Conservation (phyloP, 2,888 invertebrate genomes). For the Stenchaetothrips biformis region DNA sequence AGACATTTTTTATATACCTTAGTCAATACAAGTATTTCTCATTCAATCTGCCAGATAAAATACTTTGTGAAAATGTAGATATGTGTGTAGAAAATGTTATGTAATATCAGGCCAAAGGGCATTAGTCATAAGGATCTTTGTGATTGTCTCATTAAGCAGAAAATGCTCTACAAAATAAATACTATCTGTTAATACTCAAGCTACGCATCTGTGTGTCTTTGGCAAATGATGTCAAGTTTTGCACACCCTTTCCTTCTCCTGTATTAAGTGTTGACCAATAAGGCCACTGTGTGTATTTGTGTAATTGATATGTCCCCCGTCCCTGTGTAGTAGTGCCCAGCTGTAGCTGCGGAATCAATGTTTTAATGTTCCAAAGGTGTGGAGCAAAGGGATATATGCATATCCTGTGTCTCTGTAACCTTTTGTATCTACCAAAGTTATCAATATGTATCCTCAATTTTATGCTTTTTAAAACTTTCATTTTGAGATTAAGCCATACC, state of each 20-base stretch:
- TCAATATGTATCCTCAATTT: slow-evolving; percentile 16
- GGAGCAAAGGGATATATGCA: neutral
- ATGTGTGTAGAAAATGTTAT: slow-evolving; percentile 12
- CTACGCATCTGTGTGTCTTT: slow-evolving; percentile 12
- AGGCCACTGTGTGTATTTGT: slow-evolving; percentile 22
- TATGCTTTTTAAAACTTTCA: slow-evolving; percentile 8
- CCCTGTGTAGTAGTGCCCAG: slow-evolving; percentile 6
- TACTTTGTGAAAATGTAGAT: slow-evolving; percentile 6
- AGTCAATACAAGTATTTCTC: neutral
- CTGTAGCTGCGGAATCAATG: neutral
- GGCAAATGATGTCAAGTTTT: slow-evolving; percentile 15
- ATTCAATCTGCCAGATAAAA: slow-evolving; percentile 2
- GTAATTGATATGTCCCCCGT: slow-evolving; percentile 24
- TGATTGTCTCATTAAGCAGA: slow-evolving; percentile 18
- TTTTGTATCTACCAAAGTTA: slow-evolving; percentile 21
- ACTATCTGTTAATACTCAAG: neutral
- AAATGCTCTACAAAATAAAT: slow-evolving; percentile 6
- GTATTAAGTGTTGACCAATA: slow-evolving; percentile 23
- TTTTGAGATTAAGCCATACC: slow-evolving; percentile 8
- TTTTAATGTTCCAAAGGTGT: slow-evolving; percentile 1
- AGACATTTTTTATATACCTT: neutral
- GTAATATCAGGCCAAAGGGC: neutral
- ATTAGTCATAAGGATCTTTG: slow-evolving; percentile 12
- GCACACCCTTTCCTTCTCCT: slow-evolving; percentile 8
- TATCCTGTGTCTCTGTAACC: neutral